phyloP scores from a whole-genome alignment of 2,888 invertebrate genomes.

The Leptogaster cylindrica region DNA sequence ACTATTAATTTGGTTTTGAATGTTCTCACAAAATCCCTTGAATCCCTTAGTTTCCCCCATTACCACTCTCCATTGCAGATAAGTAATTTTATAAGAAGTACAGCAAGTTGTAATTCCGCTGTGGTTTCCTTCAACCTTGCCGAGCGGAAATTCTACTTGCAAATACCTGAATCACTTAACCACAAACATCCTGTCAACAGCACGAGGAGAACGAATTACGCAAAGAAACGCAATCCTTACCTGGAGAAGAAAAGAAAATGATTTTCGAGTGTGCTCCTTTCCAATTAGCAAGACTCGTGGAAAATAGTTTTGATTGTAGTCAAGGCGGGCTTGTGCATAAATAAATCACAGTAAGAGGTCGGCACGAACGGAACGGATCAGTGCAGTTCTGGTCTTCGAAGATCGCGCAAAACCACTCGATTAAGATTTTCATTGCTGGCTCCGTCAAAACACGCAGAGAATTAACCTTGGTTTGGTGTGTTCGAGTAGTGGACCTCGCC shows the following conservation, averaged over 20 bases:
- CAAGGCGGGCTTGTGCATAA: neutral
- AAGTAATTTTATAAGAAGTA: too few relatives aligned
- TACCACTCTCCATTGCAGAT: too few relatives aligned
- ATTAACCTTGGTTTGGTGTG: slow-evolving; percentile 29
- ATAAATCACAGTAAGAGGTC: neutral
- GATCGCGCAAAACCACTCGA: neutral
- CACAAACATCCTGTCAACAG: too few relatives aligned
- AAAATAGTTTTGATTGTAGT: neutral
- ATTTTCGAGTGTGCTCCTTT: neutral
- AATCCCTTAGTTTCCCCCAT: too few relatives aligned
- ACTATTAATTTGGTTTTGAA: too few relatives aligned
- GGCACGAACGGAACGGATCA: neutral
- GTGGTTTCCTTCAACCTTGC: too few relatives aligned
- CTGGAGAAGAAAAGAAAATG: slow-evolving; percentile 14
- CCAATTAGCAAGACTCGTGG: slow-evolving; percentile 3
- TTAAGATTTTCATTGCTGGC: slow-evolving; percentile 1
- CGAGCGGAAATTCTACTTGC: too few relatives aligned
- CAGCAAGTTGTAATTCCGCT: too few relatives aligned
- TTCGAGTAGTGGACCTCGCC: neutral
- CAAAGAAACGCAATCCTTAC: slow-evolving; percentile 15
- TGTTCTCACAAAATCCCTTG: too few relatives aligned
- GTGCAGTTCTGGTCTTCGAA: neutral
- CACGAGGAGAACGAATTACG: neutral
- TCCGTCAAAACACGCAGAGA: slow-evolving; percentile 21
- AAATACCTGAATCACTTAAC: too few relatives aligned